Evolutionary conservation across 2,888 invertebrate species (phyloP), one percentile per base, ranked within the genome.

Genomic region (Ernsta delagoae): DNA sequence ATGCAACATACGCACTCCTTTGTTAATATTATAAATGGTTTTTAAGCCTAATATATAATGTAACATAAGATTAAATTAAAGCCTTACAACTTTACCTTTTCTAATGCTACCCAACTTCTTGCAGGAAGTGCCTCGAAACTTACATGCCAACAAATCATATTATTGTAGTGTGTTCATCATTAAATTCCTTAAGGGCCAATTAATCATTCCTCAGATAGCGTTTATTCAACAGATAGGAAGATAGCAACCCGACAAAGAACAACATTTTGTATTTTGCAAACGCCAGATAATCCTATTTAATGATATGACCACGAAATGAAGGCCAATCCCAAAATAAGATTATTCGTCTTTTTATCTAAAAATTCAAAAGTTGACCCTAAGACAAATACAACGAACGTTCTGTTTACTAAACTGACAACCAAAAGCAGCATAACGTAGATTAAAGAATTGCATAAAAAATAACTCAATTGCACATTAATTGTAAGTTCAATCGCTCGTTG

Each of bases 1-100:
- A 54, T 59, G 36, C 11, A 45, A 57, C 7, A 57, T 68, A 41
- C 31, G 57, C 65, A 45, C 45, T 34, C 43, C 5, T 36, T n/a
- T 41, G 39, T 59, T 6, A 43, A 4, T 61, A 34, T 59, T 34
- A 8, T 36, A 11, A 36, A 6, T 36, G 12, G 12, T 41, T 43
- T 59, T 43, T 16, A 16, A 24, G 24, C 24, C 50, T 9, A 24
- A 24, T 3, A 24, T 24, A 24, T 53, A 53, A 53, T 4, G 5
- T 24, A 24, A 3, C 24, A 24, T 53, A 24, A 53, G 24, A 53
- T 50, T 16, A 53, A 24, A 53, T 53, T 24, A 53, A 53, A 9
- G 24, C 24, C 24, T 16, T 8, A 48, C 0, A 8, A 53, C 50
- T 8, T 53, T 53, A 53, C 8, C 50, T 53, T 24, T 53, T 50